Evolutionary conservation across 2,888 invertebrate species (phyloP).

Genomic region (Aleiodes testaceus): DNA sequence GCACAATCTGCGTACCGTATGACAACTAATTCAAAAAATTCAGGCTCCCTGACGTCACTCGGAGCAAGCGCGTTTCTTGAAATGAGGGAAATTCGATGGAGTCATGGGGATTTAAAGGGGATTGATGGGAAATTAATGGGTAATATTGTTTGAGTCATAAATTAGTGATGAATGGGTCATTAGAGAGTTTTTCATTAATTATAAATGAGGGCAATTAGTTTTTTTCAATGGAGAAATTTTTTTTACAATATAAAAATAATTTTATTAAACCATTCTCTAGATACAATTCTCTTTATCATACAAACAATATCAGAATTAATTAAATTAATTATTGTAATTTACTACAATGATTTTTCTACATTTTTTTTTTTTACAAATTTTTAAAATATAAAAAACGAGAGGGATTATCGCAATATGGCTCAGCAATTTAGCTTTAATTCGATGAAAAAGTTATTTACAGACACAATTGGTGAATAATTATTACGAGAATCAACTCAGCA

Average conservation of each 20-base stretch:
- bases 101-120: too few relatives aligned
- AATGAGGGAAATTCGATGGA: too few relatives aligned
- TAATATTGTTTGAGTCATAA: too few relatives aligned
- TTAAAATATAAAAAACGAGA: constrained; percentile 30
- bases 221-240: too few relatives aligned
- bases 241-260: constrained; percentile 33
- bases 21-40: constrained; percentile 5
- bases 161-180: too few relatives aligned
- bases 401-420: constrained; percentile 65
- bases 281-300: constrained; percentile 33
- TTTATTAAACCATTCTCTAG: constrained; percentile 28
- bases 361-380: constrained; percentile 14
- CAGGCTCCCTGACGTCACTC: not conserved
- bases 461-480: constrained; percentile 12
- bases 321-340: constrained; percentile 24
- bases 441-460: constrained; percentile 66
- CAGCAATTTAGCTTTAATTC: constrained; percentile 52
- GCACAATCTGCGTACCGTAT: constrained; percentile 32
- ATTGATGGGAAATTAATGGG: too few relatives aligned
- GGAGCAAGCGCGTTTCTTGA: too few relatives aligned
- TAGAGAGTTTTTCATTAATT: too few relatives aligned
- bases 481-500: constrained; percentile 74
- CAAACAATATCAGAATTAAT: constrained; percentile 16
- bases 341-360: constrained; percentile 17
- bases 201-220: too few relatives aligned